A percentile compares a stretch with the other conserved stretches of the same genome.
phyloP scores from a whole-genome alignment of 2,888 invertebrate genomes.

The Aphodius sticticus region DNA sequence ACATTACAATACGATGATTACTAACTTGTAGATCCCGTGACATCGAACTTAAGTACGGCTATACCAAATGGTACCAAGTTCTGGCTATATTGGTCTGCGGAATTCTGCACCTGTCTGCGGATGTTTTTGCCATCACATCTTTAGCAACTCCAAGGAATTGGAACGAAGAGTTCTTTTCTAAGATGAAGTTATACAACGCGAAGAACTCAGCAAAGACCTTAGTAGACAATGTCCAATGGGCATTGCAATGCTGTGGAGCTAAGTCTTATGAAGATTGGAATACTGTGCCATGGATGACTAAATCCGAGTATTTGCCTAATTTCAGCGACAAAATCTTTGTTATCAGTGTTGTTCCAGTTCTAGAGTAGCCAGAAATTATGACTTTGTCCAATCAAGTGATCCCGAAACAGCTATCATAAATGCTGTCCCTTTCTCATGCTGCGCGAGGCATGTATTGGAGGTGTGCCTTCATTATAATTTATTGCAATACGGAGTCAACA shows the following conservation, averaged over 20 bases:
- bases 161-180: slow-evolving; percentile 33
- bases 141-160: slow-evolving; percentile 29
- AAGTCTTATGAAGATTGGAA: slow-evolving; percentile 48
- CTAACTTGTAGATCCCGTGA: slow-evolving; percentile 41
- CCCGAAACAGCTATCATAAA: slow-evolving; percentile 12
- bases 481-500: slow-evolving; percentile 42
- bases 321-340: not conserved
- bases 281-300: slow-evolving; percentile 42
- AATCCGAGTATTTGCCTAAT: slow-evolving; percentile 25
- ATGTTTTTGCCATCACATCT: slow-evolving; percentile 34
- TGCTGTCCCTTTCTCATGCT: slow-evolving; percentile 49
- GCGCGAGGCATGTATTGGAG: slow-evolving; percentile 39
- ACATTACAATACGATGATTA: not conserved
- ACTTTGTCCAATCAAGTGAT: slow-evolving; percentile 6
- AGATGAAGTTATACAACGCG: slow-evolving; percentile 32
- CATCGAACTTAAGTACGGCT: slow-evolving; percentile 44
- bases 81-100: slow-evolving; percentile 44
- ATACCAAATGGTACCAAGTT: slow-evolving; percentile 48
- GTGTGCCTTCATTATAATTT: slow-evolving; percentile 46
- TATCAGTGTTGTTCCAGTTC: not conserved
- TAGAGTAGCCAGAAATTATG: slow-evolving; percentile 13
- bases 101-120: slow-evolving; percentile 39
- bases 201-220: slow-evolving; percentile 42
- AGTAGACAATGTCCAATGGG: slow-evolving; percentile 49
- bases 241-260: slow-evolving; percentile 50